Conservation (phyloP, 2,888 invertebrate genomes). For the Ceraclea dissimilis region DNA sequence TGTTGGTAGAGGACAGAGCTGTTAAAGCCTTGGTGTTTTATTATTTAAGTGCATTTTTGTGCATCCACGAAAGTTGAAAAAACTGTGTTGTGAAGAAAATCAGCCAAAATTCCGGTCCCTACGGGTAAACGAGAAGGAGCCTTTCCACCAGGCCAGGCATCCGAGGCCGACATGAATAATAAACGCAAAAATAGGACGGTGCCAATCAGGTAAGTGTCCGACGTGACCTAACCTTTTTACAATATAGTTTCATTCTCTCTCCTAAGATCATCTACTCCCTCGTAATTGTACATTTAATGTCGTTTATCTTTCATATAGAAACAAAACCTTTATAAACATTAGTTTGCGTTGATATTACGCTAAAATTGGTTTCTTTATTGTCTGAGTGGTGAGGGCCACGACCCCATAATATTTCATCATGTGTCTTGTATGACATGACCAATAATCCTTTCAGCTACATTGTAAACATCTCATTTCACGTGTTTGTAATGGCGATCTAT, state of each 20-base stretch:
- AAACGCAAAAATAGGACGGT: conserved; percentile 80
- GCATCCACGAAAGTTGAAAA: conserved; percentile 54
- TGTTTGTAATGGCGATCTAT: neutral
- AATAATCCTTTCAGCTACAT: neutral
- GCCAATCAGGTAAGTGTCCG: conserved; percentile 56
- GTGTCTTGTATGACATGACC: neutral
- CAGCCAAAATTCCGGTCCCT: conserved; percentile 78
- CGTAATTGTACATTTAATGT: neutral
- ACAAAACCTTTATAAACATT: neutral
- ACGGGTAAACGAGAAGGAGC: conserved; percentile 74
- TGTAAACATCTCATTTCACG: neutral
- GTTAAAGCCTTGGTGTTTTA: conserved; percentile 46
- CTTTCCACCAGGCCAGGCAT: conserved; percentile 61
- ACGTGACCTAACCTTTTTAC: conserved; percentile 21
- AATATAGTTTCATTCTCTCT: neutral
- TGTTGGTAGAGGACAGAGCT: conserved; percentile 47
- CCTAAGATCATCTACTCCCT: neutral
- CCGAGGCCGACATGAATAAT: conserved; percentile 64
- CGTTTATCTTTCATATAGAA: neutral
- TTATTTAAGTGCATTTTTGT: conserved; percentile 50
- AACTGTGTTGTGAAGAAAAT: conserved; percentile 45
- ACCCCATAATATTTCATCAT: conserved; percentile 4
- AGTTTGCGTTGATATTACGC: neutral
- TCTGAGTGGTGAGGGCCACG: conserved; percentile 10
- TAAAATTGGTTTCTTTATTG: conserved; percentile 13